phyloP scores from a whole-genome alignment of 2,797 vertebrate genomes.

The Characodon lateralis region DNA sequence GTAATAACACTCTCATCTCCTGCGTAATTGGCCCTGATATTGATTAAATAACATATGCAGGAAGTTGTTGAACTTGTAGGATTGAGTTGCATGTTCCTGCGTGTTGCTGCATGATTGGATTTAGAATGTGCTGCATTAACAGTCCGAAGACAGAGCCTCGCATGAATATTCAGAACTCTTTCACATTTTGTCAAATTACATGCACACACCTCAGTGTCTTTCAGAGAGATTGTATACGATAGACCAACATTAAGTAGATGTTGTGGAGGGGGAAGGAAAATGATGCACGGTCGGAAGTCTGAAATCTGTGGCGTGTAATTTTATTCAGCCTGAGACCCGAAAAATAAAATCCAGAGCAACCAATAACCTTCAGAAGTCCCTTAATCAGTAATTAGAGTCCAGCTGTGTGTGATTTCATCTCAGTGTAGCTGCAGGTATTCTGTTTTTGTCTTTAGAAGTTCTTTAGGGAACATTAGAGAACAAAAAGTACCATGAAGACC shows the following conservation, averaged over 20 bases:
- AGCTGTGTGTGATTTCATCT: no score
- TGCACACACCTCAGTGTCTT: neutral
- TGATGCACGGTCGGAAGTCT: neutral
- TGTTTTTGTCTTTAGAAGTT: no score
- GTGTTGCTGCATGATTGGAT: constrained; percentile 4
- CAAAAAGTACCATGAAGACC: no score
- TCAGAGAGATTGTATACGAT: neutral
- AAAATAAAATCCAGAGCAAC: no score
- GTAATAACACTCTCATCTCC: constrained; percentile 72
- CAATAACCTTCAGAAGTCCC: no score
- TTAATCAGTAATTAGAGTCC: no score
- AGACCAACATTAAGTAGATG: neutral
- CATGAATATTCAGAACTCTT: neutral
- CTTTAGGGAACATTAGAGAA: no score
- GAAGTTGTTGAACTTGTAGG: constrained; percentile 51
- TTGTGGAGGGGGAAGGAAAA: neutral
- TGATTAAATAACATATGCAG: constrained; percentile 82
- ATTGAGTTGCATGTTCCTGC: neutral
- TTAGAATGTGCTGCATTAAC: neutral
- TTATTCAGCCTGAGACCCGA: no score
- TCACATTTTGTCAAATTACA: neutral
- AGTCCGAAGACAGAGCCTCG: neutral
- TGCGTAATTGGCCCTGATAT: constrained; percentile 69
- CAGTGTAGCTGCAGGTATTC: no score
- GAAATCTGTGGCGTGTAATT: no score